A percentile compares a stretch with the other conserved stretches of the same genome.
Conservation (phyloP, 35 echinoderm and acorn worm genomes). For the Acanthaster planci region DNA sequence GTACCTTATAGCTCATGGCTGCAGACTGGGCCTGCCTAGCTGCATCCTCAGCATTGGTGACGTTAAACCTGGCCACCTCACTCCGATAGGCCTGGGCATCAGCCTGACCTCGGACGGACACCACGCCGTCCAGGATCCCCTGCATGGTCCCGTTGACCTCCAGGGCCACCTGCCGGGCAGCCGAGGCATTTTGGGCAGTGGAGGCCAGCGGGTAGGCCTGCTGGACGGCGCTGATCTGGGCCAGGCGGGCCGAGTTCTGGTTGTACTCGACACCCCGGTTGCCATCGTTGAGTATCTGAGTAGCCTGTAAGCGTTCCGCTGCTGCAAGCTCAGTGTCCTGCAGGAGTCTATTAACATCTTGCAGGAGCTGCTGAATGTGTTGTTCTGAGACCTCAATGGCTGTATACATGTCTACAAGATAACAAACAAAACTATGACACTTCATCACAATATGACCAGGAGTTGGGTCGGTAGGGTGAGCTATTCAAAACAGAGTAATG, state of each 20-base stretch:
- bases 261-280: slow-evolving; percentile 25
- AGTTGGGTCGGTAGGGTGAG: too few relatives aligned
- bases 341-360: slow-evolving; percentile 6
- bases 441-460: too few relatives aligned
- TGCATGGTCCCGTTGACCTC: slow-evolving; percentile 32
- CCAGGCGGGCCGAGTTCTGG: slow-evolving; percentile 44
- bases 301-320: slow-evolving; percentile 33
- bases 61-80: slow-evolving; percentile 53
- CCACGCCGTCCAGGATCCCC: neutral
- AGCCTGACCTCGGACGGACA: neutral
- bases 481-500: too few relatives aligned
- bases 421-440: too few relatives aligned
- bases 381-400: slow-evolving; percentile 25
- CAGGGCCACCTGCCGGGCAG: slow-evolving; percentile 19
- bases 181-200: slow-evolving; percentile 9
- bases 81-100: slow-evolving; percentile 32
- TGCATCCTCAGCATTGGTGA: slow-evolving; percentile 39
- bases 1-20: slow-evolving; percentile 63
- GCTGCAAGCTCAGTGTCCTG: slow-evolving; percentile 46
- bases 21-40: slow-evolving; percentile 35
- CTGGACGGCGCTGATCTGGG: slow-evolving; percentile 49
- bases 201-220: slow-evolving; percentile 37
- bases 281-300: slow-evolving; percentile 23
- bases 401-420: slow-evolving; percentile 8
- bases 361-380: slow-evolving; percentile 26